Base-by-base conservation (phyloP, 2,888 invertebrate species). In the Cataglyphis livida region DNA sequence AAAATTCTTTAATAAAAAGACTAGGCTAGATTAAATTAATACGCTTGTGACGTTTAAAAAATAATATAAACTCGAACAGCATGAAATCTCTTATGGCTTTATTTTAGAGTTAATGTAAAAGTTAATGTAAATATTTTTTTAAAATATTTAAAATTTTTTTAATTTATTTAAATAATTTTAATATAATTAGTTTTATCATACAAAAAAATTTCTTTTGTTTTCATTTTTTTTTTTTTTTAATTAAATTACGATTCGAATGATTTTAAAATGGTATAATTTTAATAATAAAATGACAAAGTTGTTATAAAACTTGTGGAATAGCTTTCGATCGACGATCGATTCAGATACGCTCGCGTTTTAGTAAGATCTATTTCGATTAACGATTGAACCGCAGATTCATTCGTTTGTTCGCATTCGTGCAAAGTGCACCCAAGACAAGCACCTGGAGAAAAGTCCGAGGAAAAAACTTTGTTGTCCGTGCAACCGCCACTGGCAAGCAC, bases 391-490 rank as follows among this genome's bases (percentile, higher is more conserved):
- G 7, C 18, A 15, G 38, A 25, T 35, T 48, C 15, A 15, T 41
- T 35, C 32, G n/a, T 61, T 38, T 15, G 38, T 35, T n/a, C 38
- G 64, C 64, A 12, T 65, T 74, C 3, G 21, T 59, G n/a, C 25
- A 7, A 41, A n/a, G 38, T 64, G 28, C 32, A 18, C 15, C 38
- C 15, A 51, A 66, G 38, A 54, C 9, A 38, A 51, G 9, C 38
- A 65, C 10, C n/a, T 35, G 54, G 38, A 54, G 61, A 18, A 44
- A 74, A 61, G 41, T 54, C 28, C 9, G n/a, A 32, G n/a, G 28
- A 48, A 75, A 66, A 25, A 76, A 76, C 65, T 51, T n/a, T 66
- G 65, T 75, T 75, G 12, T 12, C 44, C 44, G 28, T 61, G 74
- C 10, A 21, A n/a, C 15, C 74, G 32, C 18, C 28, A 62, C 32